phyloP scores from a whole-genome alignment of 1,140 invertebrate species.

The Leptinotarsa lineolata region DNA sequence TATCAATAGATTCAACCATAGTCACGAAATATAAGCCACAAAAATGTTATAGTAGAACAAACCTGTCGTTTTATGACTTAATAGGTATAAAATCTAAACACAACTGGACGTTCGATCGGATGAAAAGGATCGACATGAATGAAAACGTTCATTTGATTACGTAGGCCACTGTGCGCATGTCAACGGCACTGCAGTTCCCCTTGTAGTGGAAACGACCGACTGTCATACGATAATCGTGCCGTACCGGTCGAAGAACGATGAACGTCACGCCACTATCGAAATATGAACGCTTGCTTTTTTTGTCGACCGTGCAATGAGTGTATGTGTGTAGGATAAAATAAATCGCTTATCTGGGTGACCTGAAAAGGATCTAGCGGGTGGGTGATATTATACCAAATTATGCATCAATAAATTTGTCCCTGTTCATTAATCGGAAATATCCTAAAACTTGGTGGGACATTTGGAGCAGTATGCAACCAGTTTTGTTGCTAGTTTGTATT shows the following conservation, averaged over 20 bases:
- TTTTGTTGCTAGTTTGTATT: too few species aligned
- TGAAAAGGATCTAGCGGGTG: too few species aligned
- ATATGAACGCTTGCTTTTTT: neutral
- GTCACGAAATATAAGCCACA: neutral
- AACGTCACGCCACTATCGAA: neutral
- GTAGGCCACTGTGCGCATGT: neutral
- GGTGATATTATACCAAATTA: too few species aligned
- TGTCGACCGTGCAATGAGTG: neutral
- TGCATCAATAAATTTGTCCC: too few species aligned
- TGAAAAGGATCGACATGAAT: neutral
- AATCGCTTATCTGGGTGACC: too few species aligned
- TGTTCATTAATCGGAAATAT: too few species aligned
- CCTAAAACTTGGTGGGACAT: too few species aligned
- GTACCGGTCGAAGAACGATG: neutral
- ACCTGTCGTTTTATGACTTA: neutral
- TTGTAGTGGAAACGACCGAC: neutral
- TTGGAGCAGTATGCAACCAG: too few species aligned
- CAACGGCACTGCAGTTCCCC: neutral
- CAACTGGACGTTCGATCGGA: neutral
- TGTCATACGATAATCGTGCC: neutral
- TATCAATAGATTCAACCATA: constrained; percentile 27
- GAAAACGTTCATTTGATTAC: neutral
- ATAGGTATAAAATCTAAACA: neutral
- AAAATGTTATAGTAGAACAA: neutral
- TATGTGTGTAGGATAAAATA: too few species aligned